A percentile compares a stretch with the other conserved stretches of the same genome.
phyloP scores from a whole-genome alignment of 2,797 vertebrate genomes.

The Gobionotothen gibberifrons region DNA sequence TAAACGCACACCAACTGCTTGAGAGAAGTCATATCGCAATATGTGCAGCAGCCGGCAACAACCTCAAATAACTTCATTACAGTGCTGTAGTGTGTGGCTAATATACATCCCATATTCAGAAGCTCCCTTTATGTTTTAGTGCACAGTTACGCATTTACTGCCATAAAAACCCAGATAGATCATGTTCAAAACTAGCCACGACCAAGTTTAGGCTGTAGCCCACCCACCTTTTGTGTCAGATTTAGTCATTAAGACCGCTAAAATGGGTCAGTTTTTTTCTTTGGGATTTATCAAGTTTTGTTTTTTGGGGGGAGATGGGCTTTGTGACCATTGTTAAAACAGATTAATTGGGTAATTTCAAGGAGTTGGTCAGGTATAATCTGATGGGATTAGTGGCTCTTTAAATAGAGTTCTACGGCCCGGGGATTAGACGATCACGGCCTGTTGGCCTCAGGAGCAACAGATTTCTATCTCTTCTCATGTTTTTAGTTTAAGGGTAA shows the following conservation, averaged over 20 bases:
- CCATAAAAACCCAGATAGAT: constrained; percentile 14
- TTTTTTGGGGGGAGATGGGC: constrained; percentile 28
- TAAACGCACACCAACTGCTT: constrained; percentile 57
- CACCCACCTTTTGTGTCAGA: constrained; percentile 21
- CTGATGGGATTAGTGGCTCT: constrained; percentile 75
- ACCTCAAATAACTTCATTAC: neutral
- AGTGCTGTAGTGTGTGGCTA: neutral
- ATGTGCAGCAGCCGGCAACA: constrained; percentile 4
- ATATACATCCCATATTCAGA: constrained; percentile 2
- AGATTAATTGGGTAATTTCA: constrained; percentile 73
- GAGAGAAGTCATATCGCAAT: constrained; percentile 24
- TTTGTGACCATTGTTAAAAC: constrained; percentile 52
- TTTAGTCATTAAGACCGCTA: constrained; percentile 37
- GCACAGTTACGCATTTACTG: neutral
- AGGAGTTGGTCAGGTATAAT: constrained; percentile 74
- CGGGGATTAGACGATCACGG: constrained; percentile 76
- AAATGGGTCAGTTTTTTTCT: constrained; percentile 43
- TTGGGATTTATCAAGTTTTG: constrained; percentile 3
- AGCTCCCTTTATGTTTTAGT: neutral
- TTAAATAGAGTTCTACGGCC: constrained; percentile 76
- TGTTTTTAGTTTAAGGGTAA: constrained; percentile 27
- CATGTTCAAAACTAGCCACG: neutral
- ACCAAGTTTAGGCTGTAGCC: neutral
- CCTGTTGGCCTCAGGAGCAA: constrained; percentile 46
- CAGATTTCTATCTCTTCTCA: constrained; percentile 57